These are phyloP conservation scores for Pangasius mekongensis DNA, from an alignment of 2,797 vertebrate species.

Conservation along the genomic window DNA sequence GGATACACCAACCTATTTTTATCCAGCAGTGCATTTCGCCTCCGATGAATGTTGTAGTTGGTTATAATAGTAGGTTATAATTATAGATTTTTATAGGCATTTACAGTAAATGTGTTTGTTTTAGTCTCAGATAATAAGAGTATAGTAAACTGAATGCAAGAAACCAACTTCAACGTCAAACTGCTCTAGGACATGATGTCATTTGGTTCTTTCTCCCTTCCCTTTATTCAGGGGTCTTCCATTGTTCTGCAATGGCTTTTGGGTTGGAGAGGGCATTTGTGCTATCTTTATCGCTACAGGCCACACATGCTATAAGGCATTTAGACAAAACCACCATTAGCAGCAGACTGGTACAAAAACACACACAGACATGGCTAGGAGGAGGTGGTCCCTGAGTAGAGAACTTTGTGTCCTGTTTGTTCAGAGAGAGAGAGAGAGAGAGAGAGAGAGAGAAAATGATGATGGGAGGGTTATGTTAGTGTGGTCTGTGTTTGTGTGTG, in stretches of 20 bases:
- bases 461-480: constrained; percentile 28
- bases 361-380: constrained; percentile 41
- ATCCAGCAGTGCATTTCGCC: background rate
- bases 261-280: constrained; percentile 2
- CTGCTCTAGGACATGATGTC: constrained; percentile 16
- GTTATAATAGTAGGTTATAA: constrained; percentile 27
- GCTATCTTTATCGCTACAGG: constrained; percentile 35
- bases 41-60: background rate
- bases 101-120: constrained; percentile 17
- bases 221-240: background rate
- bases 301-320: constrained; percentile 28
- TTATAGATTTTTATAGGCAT: background rate
- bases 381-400: constrained; percentile 31
- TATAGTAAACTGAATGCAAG: background rate
- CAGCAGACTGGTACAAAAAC: constrained; percentile 48
- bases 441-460: constrained; percentile 31
- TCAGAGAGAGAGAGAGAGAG: background rate
- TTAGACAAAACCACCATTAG: constrained; percentile 53
- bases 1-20: background rate
- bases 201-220: constrained; percentile 17
- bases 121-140: constrained; percentile 28
- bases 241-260: constrained; percentile 13
- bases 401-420: constrained; percentile 44
- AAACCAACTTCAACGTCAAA: background rate
- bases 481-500: constrained; percentile 29